A percentile compares a stretch with the other conserved stretches of the same genome.
These are phyloP conservation scores for Brachionus koreanus DNA, from an alignment of 1,140 invertebrate species.

Conservation along the genomic window DNA sequence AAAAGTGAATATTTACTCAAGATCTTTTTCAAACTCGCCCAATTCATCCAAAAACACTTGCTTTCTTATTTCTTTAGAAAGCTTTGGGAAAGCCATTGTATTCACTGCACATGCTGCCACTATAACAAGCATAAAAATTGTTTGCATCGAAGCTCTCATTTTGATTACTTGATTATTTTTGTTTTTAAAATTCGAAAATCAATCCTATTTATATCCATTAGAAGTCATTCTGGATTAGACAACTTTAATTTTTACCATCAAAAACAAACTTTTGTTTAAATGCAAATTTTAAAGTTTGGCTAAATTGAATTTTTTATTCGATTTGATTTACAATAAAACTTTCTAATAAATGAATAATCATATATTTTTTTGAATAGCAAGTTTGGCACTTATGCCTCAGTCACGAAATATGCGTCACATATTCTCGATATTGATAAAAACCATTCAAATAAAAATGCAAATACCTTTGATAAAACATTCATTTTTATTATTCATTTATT, in stretches of 20 bases:
- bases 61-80: not conserved
- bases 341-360: not conserved
- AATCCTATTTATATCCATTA: not conserved
- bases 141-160: not conserved
- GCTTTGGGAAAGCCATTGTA: not conserved
- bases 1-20: not conserved
- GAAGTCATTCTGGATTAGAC: not conserved
- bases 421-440: not conserved
- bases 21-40: not conserved
- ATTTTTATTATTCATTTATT: not conserved
- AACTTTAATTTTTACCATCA: not conserved
- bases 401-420: not conserved
- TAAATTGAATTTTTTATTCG: not conserved
- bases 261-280: slow-evolving; percentile 5
- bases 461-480: not conserved
- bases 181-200: not conserved
- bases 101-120: not conserved
- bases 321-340: not conserved
- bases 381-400: not conserved
- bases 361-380: not conserved
- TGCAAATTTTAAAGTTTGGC: not conserved
- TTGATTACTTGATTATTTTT: not conserved
- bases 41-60: slow-evolving; percentile 17
- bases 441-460: not conserved
- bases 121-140: not conserved